A percentile compares a stretch with the other conserved stretches of the same genome.
Evolutionary conservation across 2,797 vertebrate species (phyloP).

Genomic region (Psittacula echo): DNA sequence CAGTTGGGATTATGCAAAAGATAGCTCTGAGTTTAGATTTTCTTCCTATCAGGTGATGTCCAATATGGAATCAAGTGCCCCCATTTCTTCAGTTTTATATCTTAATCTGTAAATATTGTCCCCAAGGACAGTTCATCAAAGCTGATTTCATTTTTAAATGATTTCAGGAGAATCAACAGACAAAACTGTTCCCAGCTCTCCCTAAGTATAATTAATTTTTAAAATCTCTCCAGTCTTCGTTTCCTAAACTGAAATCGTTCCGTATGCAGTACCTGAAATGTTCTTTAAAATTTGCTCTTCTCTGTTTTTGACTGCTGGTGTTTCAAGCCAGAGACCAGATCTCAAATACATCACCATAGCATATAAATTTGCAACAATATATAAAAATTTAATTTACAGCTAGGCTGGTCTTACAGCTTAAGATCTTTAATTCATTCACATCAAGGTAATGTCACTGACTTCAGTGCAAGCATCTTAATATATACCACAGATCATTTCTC

Average conservation of each 20-base stretch:
- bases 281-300: background rate
- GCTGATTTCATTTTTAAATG: background rate
- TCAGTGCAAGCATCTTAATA: background rate
- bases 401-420: background rate
- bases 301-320: background rate
- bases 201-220: background rate
- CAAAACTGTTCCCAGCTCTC: background rate
- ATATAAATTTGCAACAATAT: background rate
- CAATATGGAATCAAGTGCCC: background rate
- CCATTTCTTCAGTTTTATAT: background rate
- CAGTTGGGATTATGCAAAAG: background rate
- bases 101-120: background rate
- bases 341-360: background rate
- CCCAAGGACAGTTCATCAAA: background rate
- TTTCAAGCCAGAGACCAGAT: background rate
- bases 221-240: background rate
- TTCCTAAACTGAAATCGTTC: background rate
- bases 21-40: background rate
- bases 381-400: background rate
- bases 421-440: background rate
- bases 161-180: background rate
- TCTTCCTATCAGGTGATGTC: background rate
- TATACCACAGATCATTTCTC: background rate
- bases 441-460: background rate
- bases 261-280: background rate